These are phyloP conservation scores for Volucella bombylans DNA, from an alignment of 2,888 invertebrate genomes.

Conservation along the genomic window DNA sequence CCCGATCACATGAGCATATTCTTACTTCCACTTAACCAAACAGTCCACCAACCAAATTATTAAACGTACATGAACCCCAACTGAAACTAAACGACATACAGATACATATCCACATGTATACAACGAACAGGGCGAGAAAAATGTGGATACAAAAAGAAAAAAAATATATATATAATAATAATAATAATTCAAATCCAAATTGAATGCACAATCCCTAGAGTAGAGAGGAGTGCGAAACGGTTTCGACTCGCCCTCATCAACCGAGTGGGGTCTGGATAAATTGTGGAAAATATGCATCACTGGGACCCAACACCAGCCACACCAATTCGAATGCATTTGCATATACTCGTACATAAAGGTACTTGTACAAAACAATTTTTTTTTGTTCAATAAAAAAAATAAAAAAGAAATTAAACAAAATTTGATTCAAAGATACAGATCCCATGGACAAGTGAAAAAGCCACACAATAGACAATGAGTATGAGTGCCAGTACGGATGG, in stretches of 20 bases:
- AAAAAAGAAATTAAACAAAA: neutral
- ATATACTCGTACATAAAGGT: constrained; percentile 18
- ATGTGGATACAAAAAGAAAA: constrained; percentile 15
- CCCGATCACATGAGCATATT: constrained; percentile 27
- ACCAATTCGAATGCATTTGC: constrained; percentile 55
- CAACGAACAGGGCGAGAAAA: neutral
- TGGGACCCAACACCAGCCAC: constrained; percentile 17
- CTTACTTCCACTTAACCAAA: constrained; percentile 38
- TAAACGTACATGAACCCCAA: constrained; percentile 53
- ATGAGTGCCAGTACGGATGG: no score
- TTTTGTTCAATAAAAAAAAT: neutral
- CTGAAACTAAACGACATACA: no score
- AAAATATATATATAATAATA: neutral
- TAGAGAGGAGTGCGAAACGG: constrained; percentile 48
- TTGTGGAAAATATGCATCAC: constrained; percentile 24
- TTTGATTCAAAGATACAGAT: neutral
- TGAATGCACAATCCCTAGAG: constrained; percentile 54
- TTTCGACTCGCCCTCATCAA: constrained; percentile 14
- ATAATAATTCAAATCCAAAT: constrained; percentile 4
- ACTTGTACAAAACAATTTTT: constrained; percentile 1
- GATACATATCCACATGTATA: no score
- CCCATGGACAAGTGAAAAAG: constrained; percentile 19
- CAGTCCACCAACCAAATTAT: constrained; percentile 27
- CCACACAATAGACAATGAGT: constrained; percentile 21
- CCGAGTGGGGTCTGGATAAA: neutral